Evolutionary conservation across 2,888 invertebrate genomes (phyloP).

Genomic region (Drosophila tanythrix): DNA sequence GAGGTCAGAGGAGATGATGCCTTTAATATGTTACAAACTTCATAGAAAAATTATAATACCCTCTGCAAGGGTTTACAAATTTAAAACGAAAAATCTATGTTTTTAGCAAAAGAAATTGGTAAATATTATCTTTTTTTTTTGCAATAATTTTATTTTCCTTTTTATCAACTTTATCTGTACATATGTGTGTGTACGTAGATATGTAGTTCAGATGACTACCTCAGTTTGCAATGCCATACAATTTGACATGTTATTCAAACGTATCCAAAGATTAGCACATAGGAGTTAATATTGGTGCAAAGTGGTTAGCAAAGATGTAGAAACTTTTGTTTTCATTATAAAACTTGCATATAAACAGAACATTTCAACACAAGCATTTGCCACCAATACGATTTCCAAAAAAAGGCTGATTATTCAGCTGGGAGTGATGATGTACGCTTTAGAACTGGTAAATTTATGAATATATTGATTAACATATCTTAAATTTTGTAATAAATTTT

Average conservation of each 20-base stretch:
- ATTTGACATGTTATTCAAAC: background rate
- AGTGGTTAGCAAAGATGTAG: background rate
- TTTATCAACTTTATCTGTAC: background rate
- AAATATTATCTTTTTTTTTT: background rate
- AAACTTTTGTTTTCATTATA: conserved; percentile 1
- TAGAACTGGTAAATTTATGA: background rate
- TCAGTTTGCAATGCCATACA: background rate
- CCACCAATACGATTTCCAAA: background rate
- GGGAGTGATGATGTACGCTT: background rate
- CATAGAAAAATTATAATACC: background rate
- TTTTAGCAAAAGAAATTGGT: background rate
- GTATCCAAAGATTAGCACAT: background rate
- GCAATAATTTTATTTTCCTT: background rate
- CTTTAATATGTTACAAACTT: background rate
- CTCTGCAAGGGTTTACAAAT: background rate
- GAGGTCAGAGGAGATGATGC: background rate
- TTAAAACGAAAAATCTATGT: background rate
- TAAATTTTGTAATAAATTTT: background rate
- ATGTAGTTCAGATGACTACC: background rate
- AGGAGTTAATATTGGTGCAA: background rate
- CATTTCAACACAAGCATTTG: background rate
- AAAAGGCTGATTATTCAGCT: background rate
- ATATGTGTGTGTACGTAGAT: conserved; percentile 1
- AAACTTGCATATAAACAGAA: background rate
- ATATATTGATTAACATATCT: background rate